A percentile compares a stretch with the other conserved stretches of the same genome.
Evolutionary conservation across 1,140 invertebrate genomes (phyloP).

Genomic region (Ips typographus): DNA sequence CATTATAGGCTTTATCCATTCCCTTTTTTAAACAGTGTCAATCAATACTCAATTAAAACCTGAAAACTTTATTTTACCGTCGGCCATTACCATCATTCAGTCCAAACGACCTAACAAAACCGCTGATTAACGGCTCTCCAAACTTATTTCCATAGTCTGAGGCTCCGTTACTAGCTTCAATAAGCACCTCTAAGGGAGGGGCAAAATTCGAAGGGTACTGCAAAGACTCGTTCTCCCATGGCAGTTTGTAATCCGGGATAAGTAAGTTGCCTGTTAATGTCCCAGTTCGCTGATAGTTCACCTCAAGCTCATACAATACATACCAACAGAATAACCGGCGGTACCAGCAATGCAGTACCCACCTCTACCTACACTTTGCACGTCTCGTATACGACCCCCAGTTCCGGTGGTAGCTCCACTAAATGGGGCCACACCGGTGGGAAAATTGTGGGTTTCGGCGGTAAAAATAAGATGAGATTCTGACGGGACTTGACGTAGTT

Average conservation of each 20-base stretch:
- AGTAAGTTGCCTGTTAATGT: constrained; percentile 16
- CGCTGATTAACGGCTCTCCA: constrained; percentile 90
- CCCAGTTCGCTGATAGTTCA: not conserved
- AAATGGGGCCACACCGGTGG: constrained; percentile 90
- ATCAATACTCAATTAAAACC: not conserved
- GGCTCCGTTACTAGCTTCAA: constrained; percentile 96
- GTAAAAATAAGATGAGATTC: constrained; percentile 96
- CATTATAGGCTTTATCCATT: constrained; percentile 99
- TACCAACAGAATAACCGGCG: constrained; percentile 94
- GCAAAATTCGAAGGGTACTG: constrained; percentile 91
- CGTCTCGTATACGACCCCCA: constrained; percentile 91
- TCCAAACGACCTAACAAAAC: constrained; percentile 92
- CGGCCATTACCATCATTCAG: constrained; percentile 68
- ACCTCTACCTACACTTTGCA: constrained; percentile 89
- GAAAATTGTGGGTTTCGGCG: constrained; percentile 99
- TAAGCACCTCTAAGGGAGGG: constrained; percentile 78
- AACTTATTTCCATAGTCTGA: constrained; percentile 99
- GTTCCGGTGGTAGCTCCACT: constrained; percentile 97
- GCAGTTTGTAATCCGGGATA: constrained; percentile 69
- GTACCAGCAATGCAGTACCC: constrained; percentile 93
- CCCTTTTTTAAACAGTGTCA: constrained; percentile 53
- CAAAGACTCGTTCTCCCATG: constrained; percentile 81
- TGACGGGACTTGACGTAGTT: constrained; percentile 59
- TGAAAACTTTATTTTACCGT: constrained; percentile 33
- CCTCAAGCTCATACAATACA: constrained; percentile 47